These are phyloP conservation scores for Onychomys arenicola DNA, from an alignment of 2,797 vertebrate genomes.

Conservation along the genomic window DNA sequence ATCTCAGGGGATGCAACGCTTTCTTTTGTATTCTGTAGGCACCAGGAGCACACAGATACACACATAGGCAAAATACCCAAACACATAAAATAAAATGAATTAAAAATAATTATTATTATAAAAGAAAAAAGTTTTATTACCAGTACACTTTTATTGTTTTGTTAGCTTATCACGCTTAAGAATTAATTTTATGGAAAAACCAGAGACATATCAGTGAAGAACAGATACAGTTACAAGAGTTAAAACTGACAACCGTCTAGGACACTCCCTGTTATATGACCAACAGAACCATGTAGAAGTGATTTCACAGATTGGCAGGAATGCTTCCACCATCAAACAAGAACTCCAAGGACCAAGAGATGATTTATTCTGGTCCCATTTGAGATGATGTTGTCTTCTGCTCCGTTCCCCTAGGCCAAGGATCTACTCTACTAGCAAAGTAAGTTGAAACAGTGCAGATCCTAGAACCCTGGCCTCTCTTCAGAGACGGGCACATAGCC, in stretches of 20 bases:
- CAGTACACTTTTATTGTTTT: not conserved
- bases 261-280: not conserved
- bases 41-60: not conserved
- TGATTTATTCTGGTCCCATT: not conserved
- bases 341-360: not conserved
- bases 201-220: constrained; percentile 19
- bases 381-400: not conserved
- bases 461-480: not conserved
- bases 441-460: not conserved
- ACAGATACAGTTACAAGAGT: not conserved
- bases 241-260: not conserved
- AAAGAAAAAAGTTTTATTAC: not conserved
- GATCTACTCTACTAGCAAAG: not conserved
- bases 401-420: not conserved
- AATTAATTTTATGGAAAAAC: constrained; percentile 12
- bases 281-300: not conserved
- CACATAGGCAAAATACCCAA: not conserved
- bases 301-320: not conserved
- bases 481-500: not conserved
- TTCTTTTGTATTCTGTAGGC: not conserved
- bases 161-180: constrained; percentile 42
- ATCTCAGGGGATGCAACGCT: not conserved
- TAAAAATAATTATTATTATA: not conserved
- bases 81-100: not conserved
- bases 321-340: not conserved